Conservation (phyloP, 2,888 invertebrate species). For the Eilema griseolum region DNA sequence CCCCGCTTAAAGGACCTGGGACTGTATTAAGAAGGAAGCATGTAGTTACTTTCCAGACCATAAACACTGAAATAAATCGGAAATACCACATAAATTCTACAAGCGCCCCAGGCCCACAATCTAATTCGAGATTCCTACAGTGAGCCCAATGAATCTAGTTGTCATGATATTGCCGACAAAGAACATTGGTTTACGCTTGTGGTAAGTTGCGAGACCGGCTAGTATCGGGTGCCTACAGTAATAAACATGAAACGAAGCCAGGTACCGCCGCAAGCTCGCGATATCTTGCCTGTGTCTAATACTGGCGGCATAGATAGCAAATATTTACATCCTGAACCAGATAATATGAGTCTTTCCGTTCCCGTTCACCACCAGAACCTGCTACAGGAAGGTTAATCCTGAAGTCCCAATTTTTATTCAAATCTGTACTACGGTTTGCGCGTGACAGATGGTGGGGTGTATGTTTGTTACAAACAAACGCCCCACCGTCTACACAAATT, state of each 20-base stretch:
- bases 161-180: slow-evolving; percentile 64
- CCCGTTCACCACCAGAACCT: too few species aligned
- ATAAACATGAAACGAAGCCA: slow-evolving; percentile 43
- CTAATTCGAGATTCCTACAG: slow-evolving; percentile 40
- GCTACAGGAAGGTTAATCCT: too few species aligned
- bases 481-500: too few species aligned
- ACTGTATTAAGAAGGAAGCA: too few species aligned
- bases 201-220: slow-evolving; percentile 38
- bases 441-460: too few species aligned
- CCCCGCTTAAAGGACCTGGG: too few species aligned
- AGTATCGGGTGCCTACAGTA: slow-evolving; percentile 26
- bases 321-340: slow-evolving; percentile 26
- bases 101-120: slow-evolving; percentile 51
- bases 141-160: slow-evolving; percentile 65
- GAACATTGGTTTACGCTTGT: slow-evolving; percentile 49
- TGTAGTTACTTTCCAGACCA: slow-evolving; percentile 20
- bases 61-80: slow-evolving; percentile 31
- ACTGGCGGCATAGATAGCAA: slow-evolving; percentile 23
- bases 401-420: too few species aligned
- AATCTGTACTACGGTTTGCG: too few species aligned
- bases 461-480: too few species aligned
- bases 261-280: slow-evolving; percentile 27
- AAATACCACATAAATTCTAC: slow-evolving; percentile 53
- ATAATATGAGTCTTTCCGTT: not conserved
- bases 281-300: slow-evolving; percentile 33